These are phyloP conservation scores for Hypotaenidia philippensis DNA, from an alignment of 2,797 vertebrate species.

Conservation along the genomic window DNA sequence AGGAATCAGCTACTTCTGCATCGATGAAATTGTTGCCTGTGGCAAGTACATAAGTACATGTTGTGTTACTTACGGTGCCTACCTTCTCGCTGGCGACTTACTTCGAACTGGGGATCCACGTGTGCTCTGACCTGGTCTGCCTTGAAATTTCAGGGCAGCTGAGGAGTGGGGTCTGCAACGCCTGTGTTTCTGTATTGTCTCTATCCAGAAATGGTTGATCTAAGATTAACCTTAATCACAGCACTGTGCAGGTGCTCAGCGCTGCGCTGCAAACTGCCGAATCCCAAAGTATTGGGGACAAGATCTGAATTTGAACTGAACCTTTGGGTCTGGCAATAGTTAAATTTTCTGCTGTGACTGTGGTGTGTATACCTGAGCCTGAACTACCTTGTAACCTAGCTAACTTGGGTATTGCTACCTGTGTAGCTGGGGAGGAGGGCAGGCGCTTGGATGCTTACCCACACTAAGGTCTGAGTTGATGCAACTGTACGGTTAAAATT, in stretches of 20 bases:
- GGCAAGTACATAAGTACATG: conserved; percentile 28
- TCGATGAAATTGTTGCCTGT: not conserved
- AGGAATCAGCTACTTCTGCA: conserved; percentile 35
- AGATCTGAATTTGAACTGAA: not conserved
- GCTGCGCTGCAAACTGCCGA: not conserved
- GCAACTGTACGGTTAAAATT: not conserved
- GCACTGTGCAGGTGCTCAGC: not conserved
- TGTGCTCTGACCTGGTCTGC: not conserved
- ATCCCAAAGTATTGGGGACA: not conserved
- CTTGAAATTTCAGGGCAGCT: not conserved
- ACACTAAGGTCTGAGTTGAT: not conserved
- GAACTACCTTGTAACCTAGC: not conserved
- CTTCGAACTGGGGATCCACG: not conserved
- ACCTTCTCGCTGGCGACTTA: not conserved
- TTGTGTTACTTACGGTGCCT: not conserved
- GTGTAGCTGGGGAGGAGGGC: not conserved
- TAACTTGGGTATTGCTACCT: not conserved
- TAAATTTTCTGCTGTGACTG: not conserved
- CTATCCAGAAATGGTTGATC: not conserved
- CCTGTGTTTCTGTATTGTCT: not conserved
- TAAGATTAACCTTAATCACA: conserved; percentile 18
- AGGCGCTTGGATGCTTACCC: not conserved
- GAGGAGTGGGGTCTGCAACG: not conserved
- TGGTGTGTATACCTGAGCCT: accelerated
- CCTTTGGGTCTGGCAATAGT: not conserved